phyloP scores from a whole-genome alignment of 2,797 vertebrate species.

The Oryzias sinensis region DNA sequence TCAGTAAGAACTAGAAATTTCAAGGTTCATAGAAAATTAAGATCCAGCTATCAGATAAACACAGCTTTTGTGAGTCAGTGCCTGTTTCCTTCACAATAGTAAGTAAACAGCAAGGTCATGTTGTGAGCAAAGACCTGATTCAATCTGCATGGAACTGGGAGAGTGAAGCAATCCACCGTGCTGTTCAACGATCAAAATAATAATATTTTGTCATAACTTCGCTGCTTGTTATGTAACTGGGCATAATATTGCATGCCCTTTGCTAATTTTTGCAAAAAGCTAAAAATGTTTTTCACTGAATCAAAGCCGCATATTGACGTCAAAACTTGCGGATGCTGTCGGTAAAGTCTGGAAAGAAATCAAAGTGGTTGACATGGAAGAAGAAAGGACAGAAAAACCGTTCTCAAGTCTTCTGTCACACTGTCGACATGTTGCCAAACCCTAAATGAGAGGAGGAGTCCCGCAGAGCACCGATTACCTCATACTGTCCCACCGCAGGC shows the following conservation, averaged over 20 bases:
- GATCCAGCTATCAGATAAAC: constrained; percentile 56
- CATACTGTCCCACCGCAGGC: constrained; percentile 42
- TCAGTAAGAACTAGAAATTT: constrained; percentile 52
- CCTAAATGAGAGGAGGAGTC: constrained; percentile 52
- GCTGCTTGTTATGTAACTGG: constrained; percentile 34
- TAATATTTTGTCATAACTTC: constrained; percentile 18
- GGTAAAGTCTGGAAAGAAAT: constrained; percentile 36
- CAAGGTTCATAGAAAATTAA: constrained; percentile 55
- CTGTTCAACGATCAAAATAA: constrained; percentile 31
- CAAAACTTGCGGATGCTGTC: constrained; percentile 25
- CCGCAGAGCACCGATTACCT: constrained; percentile 40
- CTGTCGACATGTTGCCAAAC: constrained; percentile 35
- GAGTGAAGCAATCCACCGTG: constrained; percentile 40
- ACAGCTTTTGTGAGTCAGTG: constrained; percentile 36
- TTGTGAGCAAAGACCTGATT: constrained; percentile 18
- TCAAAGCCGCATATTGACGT: constrained; percentile 45
- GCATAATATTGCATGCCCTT: constrained; percentile 33
- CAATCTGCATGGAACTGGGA: constrained; percentile 21
- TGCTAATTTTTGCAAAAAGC: constrained; percentile 28
- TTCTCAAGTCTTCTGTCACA: constrained; percentile 37
- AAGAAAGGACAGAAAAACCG: constrained; percentile 30
- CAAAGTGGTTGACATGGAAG: constrained; percentile 34
- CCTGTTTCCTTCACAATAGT: constrained; percentile 36
- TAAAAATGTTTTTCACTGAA: constrained; percentile 33
- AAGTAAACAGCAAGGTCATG: constrained; percentile 27